Base-by-base conservation (phyloP, 2,888 invertebrate genomes). In the Tethea ocularis region DNA sequence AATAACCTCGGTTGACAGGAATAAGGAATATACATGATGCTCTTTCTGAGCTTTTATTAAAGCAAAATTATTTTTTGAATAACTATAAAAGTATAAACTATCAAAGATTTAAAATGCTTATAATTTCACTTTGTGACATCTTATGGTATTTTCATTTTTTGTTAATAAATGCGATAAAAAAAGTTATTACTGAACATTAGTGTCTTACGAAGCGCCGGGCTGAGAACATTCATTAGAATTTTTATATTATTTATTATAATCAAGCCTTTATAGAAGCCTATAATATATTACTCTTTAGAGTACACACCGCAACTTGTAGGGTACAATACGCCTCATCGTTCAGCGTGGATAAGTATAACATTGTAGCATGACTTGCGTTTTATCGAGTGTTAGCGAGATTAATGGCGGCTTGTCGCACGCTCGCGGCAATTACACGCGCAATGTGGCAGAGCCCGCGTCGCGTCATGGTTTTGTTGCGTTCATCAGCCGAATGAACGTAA, bases 341-440 rank as follows among this genome's bases (percentile, higher is more conserved):
- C 60, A 61, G 62, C 54, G 67, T 68, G 77, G 75, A 78, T 72
- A 81, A 80, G 80, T 81, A 82, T 87, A 81, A 87, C 86, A 84
- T 83, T 84, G 85, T 82, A 81, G 74, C 84, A 86, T 93, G 92
- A 93, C 88, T 91, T 89, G 91, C 92, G 83, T 87, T 91, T 88
- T 89, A 90, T 92, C 88, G 90, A 87, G 88, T 88, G 89, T 83
- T 86, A 80, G 84, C 74, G 91, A 91, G 92, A 93, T 92, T 93
- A 90, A 93, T 92, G 88, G 88, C 83, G 78, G 80, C 75, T 81
- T 81, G 86, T 82, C 86, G 84, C 83, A 69, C 78, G 84, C 81
- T 79, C 82, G 82, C 84, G 82, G 86, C 91, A 88, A 92, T 92
- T 91, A 92, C 89, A 90, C 88, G 90, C 88, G 89, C 91, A 85